Percentiles rank a stretch among this genome's conserved stretches.
phyloP scores from a whole-genome alignment of 2,888 invertebrate genomes.

The Cosmia pyralina region DNA sequence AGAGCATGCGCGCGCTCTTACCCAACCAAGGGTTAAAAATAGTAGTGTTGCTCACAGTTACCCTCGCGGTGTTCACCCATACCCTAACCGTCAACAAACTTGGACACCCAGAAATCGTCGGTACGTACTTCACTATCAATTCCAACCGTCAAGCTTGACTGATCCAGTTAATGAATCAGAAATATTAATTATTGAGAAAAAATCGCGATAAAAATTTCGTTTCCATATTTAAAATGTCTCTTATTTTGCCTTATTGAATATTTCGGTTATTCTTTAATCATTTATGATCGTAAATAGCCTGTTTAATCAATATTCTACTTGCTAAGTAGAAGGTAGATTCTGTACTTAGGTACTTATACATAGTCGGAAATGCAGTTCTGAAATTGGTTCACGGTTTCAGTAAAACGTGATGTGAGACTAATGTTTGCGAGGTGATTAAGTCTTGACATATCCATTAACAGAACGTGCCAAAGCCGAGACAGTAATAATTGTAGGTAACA shows the following conservation, averaged over 20 bases:
- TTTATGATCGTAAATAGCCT: slow-evolving; percentile 45
- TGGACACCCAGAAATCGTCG: slow-evolving; percentile 20
- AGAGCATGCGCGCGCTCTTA: slow-evolving; percentile 35
- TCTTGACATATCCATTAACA: slow-evolving; percentile 4
- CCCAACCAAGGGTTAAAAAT: slow-evolving; percentile 25
- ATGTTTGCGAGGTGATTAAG: slow-evolving; percentile 37
- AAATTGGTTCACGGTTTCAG: slow-evolving; percentile 40
- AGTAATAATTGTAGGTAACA: not conserved
- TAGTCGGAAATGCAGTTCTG: slow-evolving; percentile 19
- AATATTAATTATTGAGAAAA: slow-evolving; percentile 31
- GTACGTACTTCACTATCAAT: slow-evolving; percentile 40
- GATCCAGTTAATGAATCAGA: slow-evolving; percentile 41
- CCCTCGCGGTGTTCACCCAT: slow-evolving; percentile 16
- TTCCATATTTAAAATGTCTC: not conserved
- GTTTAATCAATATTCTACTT: slow-evolving; percentile 54
- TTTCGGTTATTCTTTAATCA: slow-evolving; percentile 7
- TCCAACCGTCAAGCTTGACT: slow-evolving; percentile 44
- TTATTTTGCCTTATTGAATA: not conserved
- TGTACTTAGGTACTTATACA: not conserved
- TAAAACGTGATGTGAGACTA: slow-evolving; percentile 30
- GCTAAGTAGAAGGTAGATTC: not conserved
- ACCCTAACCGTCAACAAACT: slow-evolving; percentile 30
- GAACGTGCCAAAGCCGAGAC: not conserved
- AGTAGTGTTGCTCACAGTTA: slow-evolving; percentile 18
- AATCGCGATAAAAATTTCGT: not conserved